These are phyloP conservation scores for Cliona cf. orientalis DNA, from an alignment of 37 sponge, comb jelly and placozoan genomes.

Conservation along the genomic window DNA sequence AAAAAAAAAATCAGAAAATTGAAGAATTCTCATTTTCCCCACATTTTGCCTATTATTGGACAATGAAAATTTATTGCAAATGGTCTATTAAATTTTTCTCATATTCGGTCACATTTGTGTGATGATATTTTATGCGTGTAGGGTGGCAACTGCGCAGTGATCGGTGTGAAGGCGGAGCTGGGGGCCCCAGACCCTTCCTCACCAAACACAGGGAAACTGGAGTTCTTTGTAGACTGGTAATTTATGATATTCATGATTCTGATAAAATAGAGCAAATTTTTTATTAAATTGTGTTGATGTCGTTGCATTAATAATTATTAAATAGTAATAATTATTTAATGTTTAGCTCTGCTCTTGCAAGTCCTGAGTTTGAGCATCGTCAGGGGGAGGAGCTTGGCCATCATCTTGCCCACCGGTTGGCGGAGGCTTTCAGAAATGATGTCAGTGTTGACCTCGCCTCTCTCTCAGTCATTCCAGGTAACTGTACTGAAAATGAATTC, in stretches of 20 bases:
- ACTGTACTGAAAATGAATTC: too few relatives aligned
- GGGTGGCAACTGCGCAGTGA: slow-evolving; percentile 68
- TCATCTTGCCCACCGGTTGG: slow-evolving; percentile 54
- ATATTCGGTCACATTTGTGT: too few relatives aligned
- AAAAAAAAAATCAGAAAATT: too few relatives aligned
- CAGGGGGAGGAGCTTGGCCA: slow-evolving; percentile 76
- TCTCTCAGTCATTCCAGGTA: slow-evolving; percentile 65
- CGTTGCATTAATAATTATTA: neutral
- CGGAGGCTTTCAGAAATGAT: slow-evolving; percentile 43
- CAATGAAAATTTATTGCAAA: too few relatives aligned
- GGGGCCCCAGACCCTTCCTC: slow-evolving; percentile 52
- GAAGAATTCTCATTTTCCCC: too few relatives aligned
- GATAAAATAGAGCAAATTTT: neutral
- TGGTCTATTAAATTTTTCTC: too few relatives aligned
- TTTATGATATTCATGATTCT: slow-evolving; percentile 5
- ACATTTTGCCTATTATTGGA: too few relatives aligned
- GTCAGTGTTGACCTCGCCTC: slow-evolving; percentile 44
- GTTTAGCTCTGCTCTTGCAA: slow-evolving; percentile 75
- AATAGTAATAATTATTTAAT: neutral
- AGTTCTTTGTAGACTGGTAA: slow-evolving; percentile 93
- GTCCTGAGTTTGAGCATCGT: slow-evolving; percentile 83
- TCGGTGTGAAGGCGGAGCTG: slow-evolving; percentile 92
- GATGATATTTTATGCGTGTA: slow-evolving; percentile 5
- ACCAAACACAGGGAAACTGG: slow-evolving; percentile 67
- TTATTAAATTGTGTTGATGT: neutral